phyloP scores from a whole-genome alignment of 2,888 invertebrate species.

The Platycheirus albimanus region DNA sequence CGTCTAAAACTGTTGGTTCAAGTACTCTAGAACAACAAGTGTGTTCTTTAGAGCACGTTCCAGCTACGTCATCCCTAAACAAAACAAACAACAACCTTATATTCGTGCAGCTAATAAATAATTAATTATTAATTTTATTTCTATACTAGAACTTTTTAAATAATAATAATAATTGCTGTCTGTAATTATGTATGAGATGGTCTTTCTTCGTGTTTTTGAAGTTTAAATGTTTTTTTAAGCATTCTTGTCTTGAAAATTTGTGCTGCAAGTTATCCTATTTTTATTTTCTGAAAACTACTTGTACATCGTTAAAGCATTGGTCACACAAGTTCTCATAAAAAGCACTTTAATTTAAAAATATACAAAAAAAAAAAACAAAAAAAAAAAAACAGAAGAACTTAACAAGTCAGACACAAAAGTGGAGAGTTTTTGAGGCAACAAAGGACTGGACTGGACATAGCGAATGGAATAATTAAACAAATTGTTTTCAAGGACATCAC shows the following conservation, averaged over 20 bases:
- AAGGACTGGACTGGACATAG: not conserved
- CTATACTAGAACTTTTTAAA: conserved; percentile 39
- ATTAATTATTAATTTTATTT: not conserved
- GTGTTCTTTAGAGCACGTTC: conserved; percentile 27
- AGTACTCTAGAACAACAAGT: conserved; percentile 11
- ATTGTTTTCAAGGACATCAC: conserved; percentile 41
- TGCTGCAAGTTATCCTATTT: no score
- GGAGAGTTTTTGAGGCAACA: conserved; percentile 9
- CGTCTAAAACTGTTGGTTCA: not conserved
- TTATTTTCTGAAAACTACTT: not conserved
- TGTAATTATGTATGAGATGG: not conserved
- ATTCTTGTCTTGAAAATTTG: no score
- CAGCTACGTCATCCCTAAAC: conserved; percentile 9
- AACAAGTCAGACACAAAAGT: conserved; percentile 13
- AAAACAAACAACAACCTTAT: not conserved
- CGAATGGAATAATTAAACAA: conserved; percentile 37
- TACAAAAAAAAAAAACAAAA: no score
- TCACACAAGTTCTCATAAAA: not conserved
- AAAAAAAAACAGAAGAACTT: not conserved
- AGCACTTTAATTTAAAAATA: conserved; percentile 15
- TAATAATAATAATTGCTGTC: conserved; percentile 27
- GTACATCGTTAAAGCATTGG: not conserved
- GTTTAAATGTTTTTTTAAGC: not conserved
- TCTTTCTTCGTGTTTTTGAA: conserved; percentile 13
- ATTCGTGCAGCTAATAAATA: conserved; percentile 27